phyloP scores from a whole-genome alignment of 1,140 invertebrate species.

The Samia ricini region DNA sequence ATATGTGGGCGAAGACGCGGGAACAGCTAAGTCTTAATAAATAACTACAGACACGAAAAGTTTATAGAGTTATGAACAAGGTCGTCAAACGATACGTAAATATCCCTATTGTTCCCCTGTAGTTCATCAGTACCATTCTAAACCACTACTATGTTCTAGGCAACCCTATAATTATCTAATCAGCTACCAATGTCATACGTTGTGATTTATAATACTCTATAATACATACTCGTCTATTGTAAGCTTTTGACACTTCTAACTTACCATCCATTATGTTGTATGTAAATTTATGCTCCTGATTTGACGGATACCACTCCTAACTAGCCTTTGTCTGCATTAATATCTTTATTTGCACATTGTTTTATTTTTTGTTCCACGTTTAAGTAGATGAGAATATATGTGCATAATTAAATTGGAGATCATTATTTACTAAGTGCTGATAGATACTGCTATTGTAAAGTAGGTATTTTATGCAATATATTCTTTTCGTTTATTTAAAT shows the following conservation, averaged over 20 bases:
- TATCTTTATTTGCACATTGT: slow-evolving; percentile 11
- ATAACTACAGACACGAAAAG: neutral
- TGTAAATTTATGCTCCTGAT: slow-evolving; percentile 18
- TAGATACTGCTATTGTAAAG: too few relatives aligned
- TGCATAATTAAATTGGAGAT: neutral
- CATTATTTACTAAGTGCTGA: neutral
- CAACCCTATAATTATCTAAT: neutral
- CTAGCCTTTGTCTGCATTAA: slow-evolving; percentile 3
- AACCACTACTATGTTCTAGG: neutral
- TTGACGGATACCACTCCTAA: slow-evolving; percentile 13
- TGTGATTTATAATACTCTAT: slow-evolving; percentile 8
- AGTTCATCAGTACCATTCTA: neutral
- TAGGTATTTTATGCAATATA: too few relatives aligned
- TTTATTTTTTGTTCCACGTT: neutral
- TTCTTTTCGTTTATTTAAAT: too few relatives aligned
- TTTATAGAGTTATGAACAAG: too few relatives aligned
- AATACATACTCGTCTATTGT: neutral
- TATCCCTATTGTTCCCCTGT: too few relatives aligned
- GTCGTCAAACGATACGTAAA: too few relatives aligned
- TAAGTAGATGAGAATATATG: neutral
- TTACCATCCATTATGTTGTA: slow-evolving; percentile 19
- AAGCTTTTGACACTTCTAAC: slow-evolving; percentile 11
- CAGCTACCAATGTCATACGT: neutral
- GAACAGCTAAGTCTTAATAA: too few relatives aligned
- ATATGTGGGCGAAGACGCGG: too few relatives aligned